Evolutionary conservation across 1,140 invertebrate species (phyloP).

Genomic region (Frieseomelitta varia): DNA sequence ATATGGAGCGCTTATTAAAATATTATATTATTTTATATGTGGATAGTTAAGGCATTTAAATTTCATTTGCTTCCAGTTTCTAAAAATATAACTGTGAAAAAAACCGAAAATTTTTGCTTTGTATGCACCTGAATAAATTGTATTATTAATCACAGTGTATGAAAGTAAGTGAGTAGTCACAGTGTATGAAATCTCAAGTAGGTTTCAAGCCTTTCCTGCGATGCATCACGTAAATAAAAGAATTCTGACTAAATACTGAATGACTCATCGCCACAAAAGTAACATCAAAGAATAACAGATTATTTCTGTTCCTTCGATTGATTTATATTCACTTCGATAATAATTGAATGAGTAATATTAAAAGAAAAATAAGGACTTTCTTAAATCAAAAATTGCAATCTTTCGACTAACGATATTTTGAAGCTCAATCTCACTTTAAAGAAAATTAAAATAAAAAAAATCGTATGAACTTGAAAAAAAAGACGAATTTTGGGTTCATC

Average conservation of each 20-base stretch:
- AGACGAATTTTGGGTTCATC: too few relatives aligned
- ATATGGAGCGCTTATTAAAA: too few relatives aligned
- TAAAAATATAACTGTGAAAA: neutral
- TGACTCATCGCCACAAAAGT: neutral
- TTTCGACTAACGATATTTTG: neutral
- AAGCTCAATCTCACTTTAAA: neutral
- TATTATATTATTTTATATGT: neutral
- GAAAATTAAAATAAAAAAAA: neutral
- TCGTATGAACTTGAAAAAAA: neutral
- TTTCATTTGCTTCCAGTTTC: neutral
- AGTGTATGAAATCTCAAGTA: constrained; percentile 8
- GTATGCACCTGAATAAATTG: neutral
- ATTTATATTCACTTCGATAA: neutral
- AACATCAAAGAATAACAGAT: neutral
- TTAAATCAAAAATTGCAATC: too few relatives aligned
- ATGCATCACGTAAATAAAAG: constrained; percentile 10
- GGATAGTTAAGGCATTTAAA: neutral
- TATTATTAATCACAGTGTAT: neutral
- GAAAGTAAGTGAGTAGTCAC: too few relatives aligned
- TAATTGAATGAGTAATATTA: neutral
- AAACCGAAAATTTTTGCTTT: neutral
- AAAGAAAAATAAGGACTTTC: neutral
- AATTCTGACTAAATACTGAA: neutral
- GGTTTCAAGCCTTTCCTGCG: neutral
- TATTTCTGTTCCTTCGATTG: neutral